Percentiles rank a stretch among this genome's conserved stretches.
These are phyloP conservation scores for Myotis davidii DNA, from an alignment of 2,113 vertebrate species.

Conservation along the genomic window DNA sequence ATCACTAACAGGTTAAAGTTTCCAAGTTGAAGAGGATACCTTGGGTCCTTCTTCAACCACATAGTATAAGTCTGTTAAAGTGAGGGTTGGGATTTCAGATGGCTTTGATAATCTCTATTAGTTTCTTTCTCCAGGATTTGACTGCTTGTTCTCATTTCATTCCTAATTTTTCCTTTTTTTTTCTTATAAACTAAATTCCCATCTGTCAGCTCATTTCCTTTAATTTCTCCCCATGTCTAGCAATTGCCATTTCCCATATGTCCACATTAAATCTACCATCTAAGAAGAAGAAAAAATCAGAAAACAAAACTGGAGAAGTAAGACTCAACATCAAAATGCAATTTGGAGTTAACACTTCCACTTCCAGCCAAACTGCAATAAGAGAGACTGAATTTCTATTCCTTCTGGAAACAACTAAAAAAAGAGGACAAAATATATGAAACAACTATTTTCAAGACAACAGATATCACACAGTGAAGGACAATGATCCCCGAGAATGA, in stretches of 20 bases:
- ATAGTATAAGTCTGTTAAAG: neutral
- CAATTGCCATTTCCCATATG: slow-evolving; percentile 75
- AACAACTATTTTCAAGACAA: neutral
- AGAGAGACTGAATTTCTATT: neutral
- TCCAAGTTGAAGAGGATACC: neutral
- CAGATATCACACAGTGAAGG: neutral
- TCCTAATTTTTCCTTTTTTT: slow-evolving; percentile 37
- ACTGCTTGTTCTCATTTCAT: slow-evolving; percentile 47
- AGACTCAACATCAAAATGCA: slow-evolving; percentile 53
- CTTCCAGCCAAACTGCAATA: neutral
- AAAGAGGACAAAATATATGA: neutral
- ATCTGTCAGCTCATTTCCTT: slow-evolving; percentile 64
- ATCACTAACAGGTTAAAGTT: neutral
- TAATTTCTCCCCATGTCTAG: slow-evolving; percentile 68
- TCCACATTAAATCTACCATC: slow-evolving; percentile 54
- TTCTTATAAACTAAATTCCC: slow-evolving; percentile 24
- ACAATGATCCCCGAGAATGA: neutral
- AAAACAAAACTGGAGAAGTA: slow-evolving; percentile 55
- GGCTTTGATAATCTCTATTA: slow-evolving; percentile 25
- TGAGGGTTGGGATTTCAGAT: neutral
- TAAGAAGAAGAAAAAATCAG: slow-evolving; percentile 38
- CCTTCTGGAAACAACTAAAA: neutral
- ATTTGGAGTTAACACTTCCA: slow-evolving; percentile 62
- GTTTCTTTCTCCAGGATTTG: neutral
- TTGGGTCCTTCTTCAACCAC: neutral